Evolutionary conservation across 2,888 invertebrate species (phyloP).

Genomic region (Aphelenchoides bicaudatus): DNA sequence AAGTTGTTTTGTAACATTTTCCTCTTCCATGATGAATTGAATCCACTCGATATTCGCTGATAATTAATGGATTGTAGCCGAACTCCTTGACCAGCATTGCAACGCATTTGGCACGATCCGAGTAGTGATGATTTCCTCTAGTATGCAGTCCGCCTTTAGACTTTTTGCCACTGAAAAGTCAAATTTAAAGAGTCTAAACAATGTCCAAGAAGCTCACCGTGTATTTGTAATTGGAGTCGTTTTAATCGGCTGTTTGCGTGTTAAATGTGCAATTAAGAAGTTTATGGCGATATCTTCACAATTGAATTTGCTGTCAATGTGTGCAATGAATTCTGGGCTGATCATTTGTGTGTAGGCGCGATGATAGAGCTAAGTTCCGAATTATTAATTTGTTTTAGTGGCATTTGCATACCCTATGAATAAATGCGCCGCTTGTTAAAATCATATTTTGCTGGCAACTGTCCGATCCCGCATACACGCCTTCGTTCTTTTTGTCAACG

Average conservation of each 20-base stretch:
- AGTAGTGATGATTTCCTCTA: conserved; percentile 22
- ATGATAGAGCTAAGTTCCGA: background rate
- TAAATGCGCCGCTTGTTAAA: conserved; percentile 76
- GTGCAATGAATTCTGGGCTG: conserved; percentile 85
- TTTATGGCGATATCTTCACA: conserved; percentile 99
- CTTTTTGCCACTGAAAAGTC: conserved; percentile 82
- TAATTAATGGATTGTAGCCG: too few relatives aligned
- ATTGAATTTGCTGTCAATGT: conserved; percentile 95
- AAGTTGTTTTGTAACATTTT: too few relatives aligned
- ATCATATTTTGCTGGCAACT: conserved; percentile 99
- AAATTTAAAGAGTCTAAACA: background rate
- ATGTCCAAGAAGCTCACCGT: conserved; percentile 28
- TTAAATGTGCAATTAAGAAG: conserved; percentile 94
- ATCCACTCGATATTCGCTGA: too few relatives aligned
- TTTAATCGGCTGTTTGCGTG: conserved; percentile 94
- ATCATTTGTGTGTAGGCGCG: conserved; percentile 80
- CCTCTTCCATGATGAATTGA: too few relatives aligned
- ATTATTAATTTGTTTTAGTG: background rate
- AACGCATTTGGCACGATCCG: too few relatives aligned
- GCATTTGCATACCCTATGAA: conserved; percentile 71
- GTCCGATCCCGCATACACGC: conserved; percentile 97
- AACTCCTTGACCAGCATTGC: too few relatives aligned
- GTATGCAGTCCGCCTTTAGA: too few relatives aligned
- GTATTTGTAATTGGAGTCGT: conserved; percentile 64
- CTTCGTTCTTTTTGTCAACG: conserved; percentile 82